phyloP scores from a whole-genome alignment of 2,797 vertebrate genomes.

The Perodicticus potto region DNA sequence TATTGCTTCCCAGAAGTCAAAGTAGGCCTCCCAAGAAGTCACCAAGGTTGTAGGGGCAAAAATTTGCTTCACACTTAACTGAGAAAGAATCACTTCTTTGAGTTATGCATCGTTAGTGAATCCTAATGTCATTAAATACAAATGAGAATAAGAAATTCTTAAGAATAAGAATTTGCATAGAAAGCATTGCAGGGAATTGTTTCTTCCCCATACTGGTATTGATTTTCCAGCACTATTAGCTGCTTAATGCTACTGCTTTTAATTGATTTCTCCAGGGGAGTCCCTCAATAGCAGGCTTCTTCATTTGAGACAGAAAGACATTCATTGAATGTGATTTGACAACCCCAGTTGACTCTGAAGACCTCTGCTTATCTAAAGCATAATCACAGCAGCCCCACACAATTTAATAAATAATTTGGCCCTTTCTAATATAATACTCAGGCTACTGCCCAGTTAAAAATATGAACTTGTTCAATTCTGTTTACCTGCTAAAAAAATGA shows the following conservation, averaged over 20 bases:
- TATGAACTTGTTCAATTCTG: conserved; percentile 63
- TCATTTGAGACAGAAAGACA: conserved; percentile 75
- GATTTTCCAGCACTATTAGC: conserved; percentile 80
- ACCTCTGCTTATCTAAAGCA: conserved; percentile 23
- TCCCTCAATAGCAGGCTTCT: conserved; percentile 68
- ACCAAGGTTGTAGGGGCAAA: conserved; percentile 38
- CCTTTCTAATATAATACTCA: conserved; percentile 63
- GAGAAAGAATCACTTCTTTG: conserved; percentile 76
- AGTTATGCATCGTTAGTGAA: conserved; percentile 79
- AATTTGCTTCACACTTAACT: conserved; percentile 72
- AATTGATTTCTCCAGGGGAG: conserved; percentile 83
- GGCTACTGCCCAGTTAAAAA: conserved; percentile 66
- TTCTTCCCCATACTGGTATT: conserved; percentile 72
- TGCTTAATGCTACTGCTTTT: conserved; percentile 79
- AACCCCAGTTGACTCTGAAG: conserved; percentile 67
- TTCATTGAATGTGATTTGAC: conserved; percentile 74
- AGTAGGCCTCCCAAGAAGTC: conserved; percentile 53
- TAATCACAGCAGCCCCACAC: conserved; percentile 61
- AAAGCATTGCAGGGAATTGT: conserved; percentile 80
- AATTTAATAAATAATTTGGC: conserved; percentile 60
- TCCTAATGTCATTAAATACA: conserved; percentile 76
- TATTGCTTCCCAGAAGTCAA: conserved; percentile 73
- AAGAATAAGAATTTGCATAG: conserved; percentile 85
- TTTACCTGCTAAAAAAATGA: conserved; percentile 72
- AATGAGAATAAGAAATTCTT: no score